These are phyloP conservation scores for Ctenoplectra terminalis DNA, from an alignment of 1,140 invertebrate genomes.

Conservation along the genomic window DNA sequence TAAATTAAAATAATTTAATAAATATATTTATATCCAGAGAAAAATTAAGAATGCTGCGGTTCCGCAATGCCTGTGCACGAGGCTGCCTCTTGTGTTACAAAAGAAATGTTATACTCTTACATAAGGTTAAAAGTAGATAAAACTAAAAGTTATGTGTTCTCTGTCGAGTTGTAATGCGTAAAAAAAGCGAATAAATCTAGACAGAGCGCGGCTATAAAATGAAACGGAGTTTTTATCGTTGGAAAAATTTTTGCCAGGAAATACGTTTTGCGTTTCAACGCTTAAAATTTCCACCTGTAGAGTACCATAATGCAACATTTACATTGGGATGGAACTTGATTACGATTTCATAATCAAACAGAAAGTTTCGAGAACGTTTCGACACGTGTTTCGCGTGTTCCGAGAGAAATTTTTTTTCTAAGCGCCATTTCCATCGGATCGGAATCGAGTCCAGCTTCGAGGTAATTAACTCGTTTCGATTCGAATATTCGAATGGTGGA, in stretches of 20 bases:
- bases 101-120: too few species aligned
- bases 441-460: too few species aligned
- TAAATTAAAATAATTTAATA: too few species aligned
- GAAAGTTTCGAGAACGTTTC: background rate
- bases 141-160: too few species aligned
- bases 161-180: background rate
- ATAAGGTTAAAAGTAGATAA: too few species aligned
- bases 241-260: background rate
- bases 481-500: background rate
- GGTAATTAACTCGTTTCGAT: background rate
- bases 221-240: background rate
- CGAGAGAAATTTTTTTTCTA: background rate
- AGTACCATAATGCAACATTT: background rate
- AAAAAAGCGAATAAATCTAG: too few species aligned
- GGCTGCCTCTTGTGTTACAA: too few species aligned
- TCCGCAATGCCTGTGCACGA: too few species aligned
- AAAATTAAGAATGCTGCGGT: too few species aligned
- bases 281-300: background rate
- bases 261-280: background rate
- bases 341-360: background rate
- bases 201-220: background rate
- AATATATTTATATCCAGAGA: too few species aligned
- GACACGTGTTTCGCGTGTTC: background rate
- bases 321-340: background rate
- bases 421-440: background rate